These are phyloP conservation scores for Glossophaga mutica DNA, from an alignment of 2,797 vertebrate genomes.

Conservation along the genomic window DNA sequence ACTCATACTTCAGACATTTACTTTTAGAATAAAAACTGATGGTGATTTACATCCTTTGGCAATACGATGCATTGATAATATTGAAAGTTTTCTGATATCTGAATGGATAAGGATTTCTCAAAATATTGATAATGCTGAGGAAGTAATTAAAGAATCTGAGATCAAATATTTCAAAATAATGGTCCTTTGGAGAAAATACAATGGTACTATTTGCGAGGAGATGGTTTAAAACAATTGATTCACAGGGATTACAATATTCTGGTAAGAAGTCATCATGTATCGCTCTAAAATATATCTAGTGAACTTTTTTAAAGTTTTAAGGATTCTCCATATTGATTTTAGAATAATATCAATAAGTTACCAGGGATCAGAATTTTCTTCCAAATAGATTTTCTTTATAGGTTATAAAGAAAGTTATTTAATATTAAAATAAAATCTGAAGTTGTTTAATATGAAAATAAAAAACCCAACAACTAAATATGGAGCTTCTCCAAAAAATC, in stretches of 20 bases:
- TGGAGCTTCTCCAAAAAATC: neutral
- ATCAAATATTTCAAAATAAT: neutral
- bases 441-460: neutral
- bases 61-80: neutral
- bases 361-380: neutral
- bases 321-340: neutral
- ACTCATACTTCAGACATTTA: neutral
- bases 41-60: neutral
- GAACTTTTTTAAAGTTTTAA: neutral
- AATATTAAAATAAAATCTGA: neutral
- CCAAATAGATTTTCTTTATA: neutral
- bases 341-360: neutral
- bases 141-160: neutral
- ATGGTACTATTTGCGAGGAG: neutral
- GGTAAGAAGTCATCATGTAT: neutral
- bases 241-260: neutral
- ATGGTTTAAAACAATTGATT: neutral
- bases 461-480: neutral
- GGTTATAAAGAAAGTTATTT: neutral
- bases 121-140: neutral
- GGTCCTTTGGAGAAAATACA: neutral
- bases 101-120: neutral
- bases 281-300: neutral
- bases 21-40: neutral
- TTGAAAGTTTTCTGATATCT: neutral